A percentile compares a stretch with the other conserved stretches of the same genome.
Conservation (phyloP, 2,888 invertebrate genomes). For the Sesamia inferens region DNA sequence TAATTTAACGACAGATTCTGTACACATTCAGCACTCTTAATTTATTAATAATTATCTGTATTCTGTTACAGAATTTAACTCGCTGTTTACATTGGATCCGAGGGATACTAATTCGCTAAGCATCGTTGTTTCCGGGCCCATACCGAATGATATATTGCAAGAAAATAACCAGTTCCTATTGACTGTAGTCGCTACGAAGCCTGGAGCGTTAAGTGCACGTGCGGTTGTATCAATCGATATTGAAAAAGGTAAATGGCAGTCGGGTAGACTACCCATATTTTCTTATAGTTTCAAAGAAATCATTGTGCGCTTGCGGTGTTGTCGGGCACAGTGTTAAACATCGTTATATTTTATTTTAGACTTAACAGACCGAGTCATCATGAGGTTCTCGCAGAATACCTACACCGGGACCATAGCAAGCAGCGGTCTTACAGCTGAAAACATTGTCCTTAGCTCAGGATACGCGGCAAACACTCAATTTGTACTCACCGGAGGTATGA, state of each 20-base stretch:
- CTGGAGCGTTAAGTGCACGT: conserved; percentile 53
- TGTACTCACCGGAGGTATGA: conserved; percentile 73
- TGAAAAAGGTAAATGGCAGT: conserved; percentile 65
- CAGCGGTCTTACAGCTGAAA: conserved; percentile 65
- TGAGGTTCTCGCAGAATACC: conserved; percentile 75
- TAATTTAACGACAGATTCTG: conserved; percentile 11
- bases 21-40: not conserved
- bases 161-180: conserved; percentile 66
- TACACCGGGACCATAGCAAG: conserved; percentile 73
- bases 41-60: not conserved
- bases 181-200: conserved; percentile 65
- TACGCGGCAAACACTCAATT: conserved; percentile 71
- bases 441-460: conserved; percentile 72
- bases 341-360: conserved; percentile 9
- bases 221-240: conserved; percentile 71
- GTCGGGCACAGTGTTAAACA: no score
- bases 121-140: conserved; percentile 36
- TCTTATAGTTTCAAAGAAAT: not conserved
- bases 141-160: conserved; percentile 65
- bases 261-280: not conserved
- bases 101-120: conserved; percentile 46
- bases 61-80: conserved; percentile 61
- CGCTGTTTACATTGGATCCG: conserved; percentile 58
- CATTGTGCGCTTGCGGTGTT: no score
- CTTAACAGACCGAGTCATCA: conserved; percentile 47